These are phyloP conservation scores for Drosophila biarmipes DNA, from an alignment of 1,140 invertebrate species.

Conservation along the genomic window DNA sequence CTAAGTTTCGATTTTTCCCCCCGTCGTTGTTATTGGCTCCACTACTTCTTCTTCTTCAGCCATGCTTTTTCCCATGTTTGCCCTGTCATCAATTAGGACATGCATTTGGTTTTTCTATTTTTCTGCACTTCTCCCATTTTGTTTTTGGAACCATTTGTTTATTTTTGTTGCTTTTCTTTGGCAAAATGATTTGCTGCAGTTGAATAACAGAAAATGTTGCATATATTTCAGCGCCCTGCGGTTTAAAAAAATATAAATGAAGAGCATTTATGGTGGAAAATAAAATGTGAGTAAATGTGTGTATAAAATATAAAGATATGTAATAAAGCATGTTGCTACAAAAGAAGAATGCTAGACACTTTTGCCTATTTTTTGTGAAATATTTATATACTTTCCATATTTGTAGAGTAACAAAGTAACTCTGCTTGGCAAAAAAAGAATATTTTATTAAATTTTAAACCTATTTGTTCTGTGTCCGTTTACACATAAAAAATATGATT, in stretches of 20 bases:
- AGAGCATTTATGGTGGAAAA: no score
- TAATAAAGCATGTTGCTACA: no score
- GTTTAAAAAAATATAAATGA: background rate
- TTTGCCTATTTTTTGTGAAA: background rate
- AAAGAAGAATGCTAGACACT: no score
- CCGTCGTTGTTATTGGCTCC: conserved; percentile 19
- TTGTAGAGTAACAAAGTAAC: background rate
- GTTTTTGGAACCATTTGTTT: conserved; percentile 4
- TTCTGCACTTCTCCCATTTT: background rate
- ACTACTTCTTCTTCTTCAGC: background rate
- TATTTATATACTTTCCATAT: background rate
- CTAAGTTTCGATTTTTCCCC: conserved; percentile 38
- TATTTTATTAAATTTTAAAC: background rate
- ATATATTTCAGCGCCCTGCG: conserved; percentile 14
- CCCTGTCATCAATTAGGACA: conserved; percentile 51
- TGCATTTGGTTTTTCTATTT: conserved; percentile 40
- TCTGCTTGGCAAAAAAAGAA: background rate
- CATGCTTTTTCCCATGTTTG: conserved; percentile 23
- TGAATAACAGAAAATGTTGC: conserved; percentile 31
- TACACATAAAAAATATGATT: background rate
- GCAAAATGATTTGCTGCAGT: conserved; percentile 34
- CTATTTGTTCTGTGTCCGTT: background rate
- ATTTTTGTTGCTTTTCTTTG: conserved; percentile 8
- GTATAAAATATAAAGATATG: no score
- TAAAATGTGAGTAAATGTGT: no score